These are phyloP conservation scores for Dryobota labecula DNA, from an alignment of 2,888 invertebrate genomes.

Conservation along the genomic window DNA sequence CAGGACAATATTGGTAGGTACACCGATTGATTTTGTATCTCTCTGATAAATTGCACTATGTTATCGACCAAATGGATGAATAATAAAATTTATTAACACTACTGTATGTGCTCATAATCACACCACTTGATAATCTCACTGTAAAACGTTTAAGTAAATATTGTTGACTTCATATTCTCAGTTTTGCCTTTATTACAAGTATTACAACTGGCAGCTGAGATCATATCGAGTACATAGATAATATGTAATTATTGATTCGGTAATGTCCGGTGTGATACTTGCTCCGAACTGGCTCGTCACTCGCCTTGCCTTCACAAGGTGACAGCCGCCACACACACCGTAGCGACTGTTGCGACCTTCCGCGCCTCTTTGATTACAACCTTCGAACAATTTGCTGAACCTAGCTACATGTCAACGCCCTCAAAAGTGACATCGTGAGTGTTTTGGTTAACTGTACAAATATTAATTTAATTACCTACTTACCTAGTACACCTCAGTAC, in stretches of 20 bases:
- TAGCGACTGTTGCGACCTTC: conserved; percentile 30
- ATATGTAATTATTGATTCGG: conserved; percentile 8
- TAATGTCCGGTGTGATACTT: conserved; percentile 16
- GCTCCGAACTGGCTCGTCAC: conserved; percentile 6
- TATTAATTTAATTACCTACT: conserved; percentile 49
- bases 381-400: conserved; percentile 60
- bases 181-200: conserved; percentile 3
- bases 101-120: background rate
- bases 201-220: background rate
- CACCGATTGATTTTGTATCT: background rate
- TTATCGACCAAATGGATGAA: background rate
- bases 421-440: conserved; percentile 53
- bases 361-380: conserved; percentile 43
- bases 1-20: no score
- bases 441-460: conserved; percentile 55
- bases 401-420: conserved; percentile 62
- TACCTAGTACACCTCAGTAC: conserved; percentile 26
- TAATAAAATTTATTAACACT: background rate
- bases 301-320: conserved; percentile 55
- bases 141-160: conserved; percentile 18
- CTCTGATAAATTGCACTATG: background rate
- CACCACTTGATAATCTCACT: background rate
- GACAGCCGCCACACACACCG: conserved; percentile 28
- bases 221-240: conserved; percentile 8
- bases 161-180: background rate